Conservation (phyloP, 1,140 invertebrate species). For the Anastatus disparis region DNA sequence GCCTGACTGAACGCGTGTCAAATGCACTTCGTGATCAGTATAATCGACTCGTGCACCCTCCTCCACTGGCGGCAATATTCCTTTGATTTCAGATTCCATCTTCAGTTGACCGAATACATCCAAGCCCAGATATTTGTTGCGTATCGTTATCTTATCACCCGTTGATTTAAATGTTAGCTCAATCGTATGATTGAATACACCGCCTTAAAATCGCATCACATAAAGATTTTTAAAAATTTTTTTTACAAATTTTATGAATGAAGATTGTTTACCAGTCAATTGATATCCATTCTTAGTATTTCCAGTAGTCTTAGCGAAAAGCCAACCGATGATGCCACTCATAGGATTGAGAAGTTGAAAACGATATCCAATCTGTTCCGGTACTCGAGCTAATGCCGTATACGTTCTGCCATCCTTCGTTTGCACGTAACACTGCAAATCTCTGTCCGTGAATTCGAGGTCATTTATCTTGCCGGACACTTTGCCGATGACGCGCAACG, state of each 20-base stretch:
- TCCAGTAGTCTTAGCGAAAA: conserved; percentile 85
- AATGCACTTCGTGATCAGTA: conserved; percentile 85
- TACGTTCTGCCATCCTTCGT: conserved; percentile 89
- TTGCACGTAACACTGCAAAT: conserved; percentile 92
- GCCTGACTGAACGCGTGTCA: conserved; percentile 70
- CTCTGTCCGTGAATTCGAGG: conserved; percentile 76
- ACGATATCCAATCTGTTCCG: conserved; percentile 77
- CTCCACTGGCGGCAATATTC: conserved; percentile 78
- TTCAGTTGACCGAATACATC: conserved; percentile 90
- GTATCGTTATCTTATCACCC: conserved; percentile 77
- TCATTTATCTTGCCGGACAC: conserved; percentile 84
- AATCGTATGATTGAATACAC: conserved; percentile 84
- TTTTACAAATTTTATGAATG: too few relatives aligned
- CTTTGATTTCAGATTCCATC: conserved; percentile 81
- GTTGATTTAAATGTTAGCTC: conserved; percentile 79
- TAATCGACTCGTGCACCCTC: conserved; percentile 75
- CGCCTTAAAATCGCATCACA: too few relatives aligned
- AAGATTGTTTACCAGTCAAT: conserved; percentile 75
- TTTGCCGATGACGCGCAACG: conserved; percentile 87
- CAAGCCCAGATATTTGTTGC: conserved; percentile 85
- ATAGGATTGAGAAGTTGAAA: conserved; percentile 84
- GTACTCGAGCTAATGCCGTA: conserved; percentile 87
- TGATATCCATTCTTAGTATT: conserved; percentile 87
- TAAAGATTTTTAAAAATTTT: too few relatives aligned
- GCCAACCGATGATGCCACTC: conserved; percentile 87